These are phyloP conservation scores for Pseudopipra pipra DNA, from an alignment of 2,113 vertebrate species.

Conservation along the genomic window DNA sequence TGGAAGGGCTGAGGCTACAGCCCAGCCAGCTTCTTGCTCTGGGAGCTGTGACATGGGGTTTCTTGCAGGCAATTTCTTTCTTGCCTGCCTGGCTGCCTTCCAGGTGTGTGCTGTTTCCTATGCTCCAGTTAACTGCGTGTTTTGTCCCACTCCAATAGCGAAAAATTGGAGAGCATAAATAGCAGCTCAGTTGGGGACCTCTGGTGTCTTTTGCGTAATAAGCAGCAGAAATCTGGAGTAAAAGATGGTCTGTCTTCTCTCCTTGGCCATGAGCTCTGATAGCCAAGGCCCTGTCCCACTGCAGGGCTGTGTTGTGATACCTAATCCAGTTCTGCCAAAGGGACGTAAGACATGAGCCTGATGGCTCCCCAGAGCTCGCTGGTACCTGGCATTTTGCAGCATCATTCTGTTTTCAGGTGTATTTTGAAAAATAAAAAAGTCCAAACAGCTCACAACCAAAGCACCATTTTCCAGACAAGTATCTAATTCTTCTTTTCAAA, in stretches of 20 bases:
- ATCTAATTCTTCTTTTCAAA: neutral
- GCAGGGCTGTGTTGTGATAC: neutral
- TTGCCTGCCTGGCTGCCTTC: constrained; percentile 1
- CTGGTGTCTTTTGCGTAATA: neutral
- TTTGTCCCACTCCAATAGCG: neutral
- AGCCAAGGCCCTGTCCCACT: neutral
- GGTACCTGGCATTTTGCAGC: neutral
- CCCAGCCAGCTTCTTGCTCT: neutral
- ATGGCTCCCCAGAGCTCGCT: accelerated
- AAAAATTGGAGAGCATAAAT: neutral
- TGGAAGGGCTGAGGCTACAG: neutral
- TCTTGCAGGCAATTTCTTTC: neutral
- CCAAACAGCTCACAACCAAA: neutral
- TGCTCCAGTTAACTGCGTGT: accelerated
- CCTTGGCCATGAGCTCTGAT: neutral
- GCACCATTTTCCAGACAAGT: neutral
- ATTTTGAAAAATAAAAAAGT: neutral
- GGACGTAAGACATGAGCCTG: accelerated
- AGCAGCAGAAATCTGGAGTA: neutral
- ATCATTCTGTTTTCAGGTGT: neutral
- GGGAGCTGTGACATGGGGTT: neutral
- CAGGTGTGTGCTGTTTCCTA: neutral
- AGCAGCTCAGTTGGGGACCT: neutral
- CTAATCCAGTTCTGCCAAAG: neutral
- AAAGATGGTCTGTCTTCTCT: neutral